Evolutionary conservation across 1,140 invertebrate species (phyloP), one percentile per base, ranked within the genome.

Genomic region (Hylaeus volcanicus): DNA sequence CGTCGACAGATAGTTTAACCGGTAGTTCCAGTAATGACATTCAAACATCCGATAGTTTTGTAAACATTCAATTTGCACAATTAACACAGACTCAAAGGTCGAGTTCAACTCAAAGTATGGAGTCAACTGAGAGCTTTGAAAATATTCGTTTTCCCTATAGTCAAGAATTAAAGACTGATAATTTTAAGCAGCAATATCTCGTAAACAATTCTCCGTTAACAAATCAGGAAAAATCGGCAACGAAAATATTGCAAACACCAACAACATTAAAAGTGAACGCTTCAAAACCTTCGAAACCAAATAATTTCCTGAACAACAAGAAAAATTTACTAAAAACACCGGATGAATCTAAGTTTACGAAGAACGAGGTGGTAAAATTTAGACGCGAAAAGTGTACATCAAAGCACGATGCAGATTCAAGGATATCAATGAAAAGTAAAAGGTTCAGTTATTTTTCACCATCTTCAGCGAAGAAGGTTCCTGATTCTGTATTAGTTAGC

Each of bases 31-130:
- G 85, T 63, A 91, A 92, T 60, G 89, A 92, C 71, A 92, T 92
- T 14, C 91, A 93, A 55, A 91, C 88, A 4, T 92, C 91, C 0
- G 90, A 92, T n/a, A 93, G 90, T 65, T 93, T 93, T 66, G 90
- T 92, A 15, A 92, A 91, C 68, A 92, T 91, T 53, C 85, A 90
- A 71, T 90, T 91, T 69, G 89, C 88, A 5, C 86, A 88, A 58
- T 68, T 88, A 39, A 78, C 78, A 53, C 79, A 74, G n/a, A 83
- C 83, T 11, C 85, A 79, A 68, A 86, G 79, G 11, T 89, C 88
- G 1, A 90, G 83, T 63, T 90, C 88, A 0, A 89, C 86, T 1
- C 88, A 90, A 72, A 92, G 88, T 63, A 72, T 90, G 45, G 89
- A 91, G 53, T 92, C 88, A 0, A 86, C 87, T 0, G 90, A 91